Evolutionary conservation across 2,888 invertebrate species (phyloP), one percentile per base, ranked within the genome.

Genomic region (Orthosia gracilis): DNA sequence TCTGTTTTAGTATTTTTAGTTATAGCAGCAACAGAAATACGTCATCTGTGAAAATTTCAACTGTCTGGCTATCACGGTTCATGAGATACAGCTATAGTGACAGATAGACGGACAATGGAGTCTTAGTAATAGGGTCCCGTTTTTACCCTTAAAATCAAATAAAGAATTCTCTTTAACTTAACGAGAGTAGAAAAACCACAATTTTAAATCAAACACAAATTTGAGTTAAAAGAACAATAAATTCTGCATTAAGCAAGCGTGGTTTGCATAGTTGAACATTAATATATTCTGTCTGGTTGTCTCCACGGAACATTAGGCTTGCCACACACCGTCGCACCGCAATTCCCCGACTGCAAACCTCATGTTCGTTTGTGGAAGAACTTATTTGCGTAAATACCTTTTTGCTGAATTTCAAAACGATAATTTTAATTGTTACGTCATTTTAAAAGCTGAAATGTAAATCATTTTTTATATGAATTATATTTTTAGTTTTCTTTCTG

Each of bases 201-300:
- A 62, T 54, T n/a, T 63, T n/a, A 66, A 73, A 80, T 57, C 2
- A 9, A 63, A 50, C 66, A 64, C 17, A 70, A 69, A 74, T 73
- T 63, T 23, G 17, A 45, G 54, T 62, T 59, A 31, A 59, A 73
- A 76, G 69, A 76, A 63, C 61, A 80, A 74, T 77, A 72, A 75
- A 77, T 65, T 64, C 70, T 61, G 49, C 61, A 73, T 54, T 76
- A 76, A 80, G 78, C 70, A 75, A 78, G 73, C 69, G 50, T 75
- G 65, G 82, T 79, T 76, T 82, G 74, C 81, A 82, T 76, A 81
- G 86, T 86, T 87, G 79, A 83, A 84, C 85, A 82, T 87, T 91
- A 88, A 92, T 91, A 88, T 90, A 91, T 91, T 89, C 88, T 83
- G 83, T 85, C 84, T 87, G 89, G 86, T 83, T 84, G 85, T 85